Evolutionary conservation across 2,113 vertebrate genomes (phyloP).

Genomic region (Heterotilapia buettikoferi): DNA sequence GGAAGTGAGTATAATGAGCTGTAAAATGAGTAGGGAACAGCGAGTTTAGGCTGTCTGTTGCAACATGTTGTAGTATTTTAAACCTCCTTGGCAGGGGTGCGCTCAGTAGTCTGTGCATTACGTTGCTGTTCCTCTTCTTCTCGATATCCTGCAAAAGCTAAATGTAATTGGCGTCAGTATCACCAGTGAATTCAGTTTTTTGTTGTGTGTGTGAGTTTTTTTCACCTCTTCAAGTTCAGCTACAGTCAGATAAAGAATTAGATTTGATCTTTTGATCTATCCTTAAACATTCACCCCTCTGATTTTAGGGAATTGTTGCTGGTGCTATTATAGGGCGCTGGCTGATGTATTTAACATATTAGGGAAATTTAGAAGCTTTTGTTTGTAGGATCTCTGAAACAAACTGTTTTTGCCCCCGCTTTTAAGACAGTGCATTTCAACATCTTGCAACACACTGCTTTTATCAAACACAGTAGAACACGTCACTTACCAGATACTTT

Average conservation of each 20-base stretch:
- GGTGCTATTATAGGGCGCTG: not conserved
- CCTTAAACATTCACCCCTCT: not conserved
- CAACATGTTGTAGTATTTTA: not conserved
- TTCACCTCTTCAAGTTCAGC: not conserved
- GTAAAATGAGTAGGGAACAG: not conserved
- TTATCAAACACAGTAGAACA: not conserved
- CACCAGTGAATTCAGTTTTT: not conserved
- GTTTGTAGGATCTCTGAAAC: not conserved
- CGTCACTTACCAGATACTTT: not conserved
- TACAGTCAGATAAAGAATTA: not conserved
- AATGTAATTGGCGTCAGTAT: not conserved
- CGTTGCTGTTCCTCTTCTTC: not conserved
- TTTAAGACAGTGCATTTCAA: not conserved
- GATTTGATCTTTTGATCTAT: not conserved
- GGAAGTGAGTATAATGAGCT: not conserved
- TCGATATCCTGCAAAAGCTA: not conserved
- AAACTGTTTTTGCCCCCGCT: not conserved
- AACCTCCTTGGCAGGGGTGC: not conserved
- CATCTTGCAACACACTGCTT: not conserved
- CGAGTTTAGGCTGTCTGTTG: not conserved
- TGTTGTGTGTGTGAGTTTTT: not conserved
- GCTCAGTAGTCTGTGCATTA: not conserved
- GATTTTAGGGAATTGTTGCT: not conserved
- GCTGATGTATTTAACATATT: not conserved
- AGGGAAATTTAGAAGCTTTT: not conserved